Evolutionary conservation across 2,888 invertebrate genomes (phyloP).

Genomic region (Ornithoptera priamus): DNA sequence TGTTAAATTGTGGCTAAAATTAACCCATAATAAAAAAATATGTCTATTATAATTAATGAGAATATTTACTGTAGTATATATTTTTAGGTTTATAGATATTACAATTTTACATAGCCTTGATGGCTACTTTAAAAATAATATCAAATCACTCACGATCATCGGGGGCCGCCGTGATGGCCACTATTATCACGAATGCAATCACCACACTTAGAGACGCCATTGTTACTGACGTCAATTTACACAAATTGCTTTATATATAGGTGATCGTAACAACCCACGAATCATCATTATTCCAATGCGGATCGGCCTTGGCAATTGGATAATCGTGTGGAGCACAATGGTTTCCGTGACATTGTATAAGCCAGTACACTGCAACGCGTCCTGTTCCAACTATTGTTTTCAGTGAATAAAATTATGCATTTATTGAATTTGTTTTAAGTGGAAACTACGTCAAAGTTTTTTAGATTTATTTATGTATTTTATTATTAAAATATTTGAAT

Average conservation of each 20-base stretch:
- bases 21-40: too few relatives aligned
- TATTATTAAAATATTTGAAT: neutral
- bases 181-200: conserved; percentile 51
- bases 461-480: neutral
- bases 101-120: neutral
- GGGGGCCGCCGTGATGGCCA: conserved; percentile 49
- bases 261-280: conserved; percentile 67
- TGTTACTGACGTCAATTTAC: conserved; percentile 50
- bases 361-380: conserved; percentile 4
- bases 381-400: conserved; percentile 19
- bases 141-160: conserved; percentile 60
- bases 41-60: too few relatives aligned
- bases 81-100: neutral
- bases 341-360: conserved; percentile 19
- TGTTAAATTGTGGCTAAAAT: too few relatives aligned
- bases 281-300: conserved; percentile 59
- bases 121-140: neutral
- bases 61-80: too few relatives aligned
- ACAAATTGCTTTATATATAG: conserved; percentile 66
- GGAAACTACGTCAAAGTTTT: neutral
- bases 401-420: conserved; percentile 10
- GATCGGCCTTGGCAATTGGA: conserved; percentile 65
- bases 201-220: conserved; percentile 56
- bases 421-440: conserved; percentile 2
- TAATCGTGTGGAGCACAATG: conserved; percentile 41